Evolutionary conservation across 1,140 invertebrate species (phyloP).

Genomic region (Drosophila sproati): DNA sequence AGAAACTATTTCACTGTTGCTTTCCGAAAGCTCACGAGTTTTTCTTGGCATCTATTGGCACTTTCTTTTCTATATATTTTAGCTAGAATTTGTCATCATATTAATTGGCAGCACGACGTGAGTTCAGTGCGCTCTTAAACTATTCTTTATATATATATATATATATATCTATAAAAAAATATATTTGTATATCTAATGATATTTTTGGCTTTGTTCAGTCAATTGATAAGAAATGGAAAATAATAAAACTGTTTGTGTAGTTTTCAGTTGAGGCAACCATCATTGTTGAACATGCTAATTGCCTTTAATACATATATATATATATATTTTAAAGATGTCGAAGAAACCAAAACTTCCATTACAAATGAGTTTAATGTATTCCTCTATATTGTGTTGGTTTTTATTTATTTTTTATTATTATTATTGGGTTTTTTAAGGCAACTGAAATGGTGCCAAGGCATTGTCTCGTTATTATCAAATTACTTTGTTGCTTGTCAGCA

Average conservation of each 20-base stretch:
- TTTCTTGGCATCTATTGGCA: slow-evolving; percentile 55
- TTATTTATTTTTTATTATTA: neutral
- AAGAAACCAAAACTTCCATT: slow-evolving; percentile 19
- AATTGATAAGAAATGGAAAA: slow-evolving; percentile 40
- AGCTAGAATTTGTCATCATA: slow-evolving; percentile 39
- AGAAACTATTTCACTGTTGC: slow-evolving; percentile 42
- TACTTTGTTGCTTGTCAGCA: slow-evolving; percentile 36
- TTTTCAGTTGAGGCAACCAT: neutral
- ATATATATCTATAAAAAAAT: too few species aligned
- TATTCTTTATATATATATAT: neutral
- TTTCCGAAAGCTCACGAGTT: slow-evolving; percentile 63
- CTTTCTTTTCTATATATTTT: slow-evolving; percentile 24
- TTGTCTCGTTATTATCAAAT: slow-evolving; percentile 34
- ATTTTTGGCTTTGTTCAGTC: slow-evolving; percentile 10
- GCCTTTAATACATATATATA: neutral
- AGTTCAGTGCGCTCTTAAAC: slow-evolving; percentile 60
- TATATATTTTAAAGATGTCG: neutral
- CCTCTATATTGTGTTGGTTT: too few species aligned
- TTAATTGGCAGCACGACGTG: slow-evolving; percentile 36
- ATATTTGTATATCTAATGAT: slow-evolving; percentile 4
- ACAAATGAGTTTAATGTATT: neutral
- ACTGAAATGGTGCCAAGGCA: slow-evolving; percentile 40
- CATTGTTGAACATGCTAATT: slow-evolving; percentile 11
- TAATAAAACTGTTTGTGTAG: slow-evolving; percentile 7
- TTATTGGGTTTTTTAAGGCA: neutral